Base-by-base conservation (phyloP, 1,140 invertebrate species). In the Eurytemora carolleeae region DNA sequence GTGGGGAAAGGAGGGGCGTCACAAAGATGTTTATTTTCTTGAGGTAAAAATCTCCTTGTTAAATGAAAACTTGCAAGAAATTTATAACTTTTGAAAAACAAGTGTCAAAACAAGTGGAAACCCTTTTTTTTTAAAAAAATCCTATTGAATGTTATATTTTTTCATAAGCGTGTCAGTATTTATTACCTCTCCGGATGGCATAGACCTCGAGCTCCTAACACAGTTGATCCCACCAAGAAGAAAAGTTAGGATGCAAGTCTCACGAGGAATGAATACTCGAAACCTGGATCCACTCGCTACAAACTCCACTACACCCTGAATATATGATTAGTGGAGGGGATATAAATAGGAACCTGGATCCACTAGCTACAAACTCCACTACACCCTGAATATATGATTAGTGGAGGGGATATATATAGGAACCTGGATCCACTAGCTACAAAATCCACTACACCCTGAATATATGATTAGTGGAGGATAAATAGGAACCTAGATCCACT, bases 281-380 rank as follows among this genome's bases (percentile, higher is more conserved):
- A 98, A 74, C 26, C 94, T 78, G 1, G 91, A 95, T 2, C 91
- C 92, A 67, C 87, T 92, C 0, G 89, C 85, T 1, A 98, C 87
- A 73, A 93, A 97, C 71, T 98, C 94, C 1, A 96, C 91, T 17
- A 93, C 80, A 16, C 83, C 92, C 69, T 95, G 88, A 20, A 84
- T 83, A 65, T 12, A 44, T 44, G 7, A 44, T 44, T 44, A n/a
- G n/a, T n/a, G n/a, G 92, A 0, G 92, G 88, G 57, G 98, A 81
- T 71, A 86, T 98, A 0, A 98, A 68, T 66, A 94, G 80, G 55
- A 98, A 74, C 26, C 94, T 78, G 1, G 91, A 95, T 2, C 91
- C 92, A 67, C 87, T 92, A 0, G 89, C 85, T 1, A 98, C 87
- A 73, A 93, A 97, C 71, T 98, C 94, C 1, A 96, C 91, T 17